Evolutionary conservation across 1,140 invertebrate genomes (phyloP).

Genomic region (Chelonus insularis): DNA sequence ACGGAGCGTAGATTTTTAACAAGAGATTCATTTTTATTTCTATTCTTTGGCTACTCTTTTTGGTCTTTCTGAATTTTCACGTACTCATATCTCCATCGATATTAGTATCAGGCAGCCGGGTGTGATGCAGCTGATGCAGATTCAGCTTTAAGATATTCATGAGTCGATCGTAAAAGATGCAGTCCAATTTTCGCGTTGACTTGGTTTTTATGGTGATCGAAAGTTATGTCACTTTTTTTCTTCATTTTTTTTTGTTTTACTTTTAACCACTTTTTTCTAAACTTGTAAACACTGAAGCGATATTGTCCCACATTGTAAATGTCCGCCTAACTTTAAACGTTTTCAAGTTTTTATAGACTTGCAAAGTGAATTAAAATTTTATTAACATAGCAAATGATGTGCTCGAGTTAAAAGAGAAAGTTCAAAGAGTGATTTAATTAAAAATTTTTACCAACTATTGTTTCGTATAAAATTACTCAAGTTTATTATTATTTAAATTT

Average conservation of each 20-base stretch:
- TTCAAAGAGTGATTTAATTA: not conserved
- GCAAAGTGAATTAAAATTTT: not conserved
- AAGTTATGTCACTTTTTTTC: constrained; percentile 11
- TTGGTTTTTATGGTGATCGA: constrained; percentile 2
- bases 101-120: constrained; percentile 6
- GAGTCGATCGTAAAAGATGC: constrained; percentile 41
- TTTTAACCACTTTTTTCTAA: not conserved
- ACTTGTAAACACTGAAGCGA: not conserved
- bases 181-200: constrained; percentile 37
- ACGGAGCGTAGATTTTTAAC: not conserved
- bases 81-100: not conserved
- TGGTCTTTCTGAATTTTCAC: not conserved
- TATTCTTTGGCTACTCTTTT: not conserved
- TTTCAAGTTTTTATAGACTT: not conserved
- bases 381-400: not conserved
- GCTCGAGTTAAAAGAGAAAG: too few relatives aligned
- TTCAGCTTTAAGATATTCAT: constrained; percentile 39
- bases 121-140: constrained; percentile 19
- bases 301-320: not conserved
- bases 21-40: not conserved
- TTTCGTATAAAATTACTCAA: too few relatives aligned
- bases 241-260: not conserved
- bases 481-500: not conserved
- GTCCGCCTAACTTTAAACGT: not conserved
- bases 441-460: not conserved